phyloP scores from a whole-genome alignment of 1,140 invertebrate species.

The Caligus rogercresseyi region DNA sequence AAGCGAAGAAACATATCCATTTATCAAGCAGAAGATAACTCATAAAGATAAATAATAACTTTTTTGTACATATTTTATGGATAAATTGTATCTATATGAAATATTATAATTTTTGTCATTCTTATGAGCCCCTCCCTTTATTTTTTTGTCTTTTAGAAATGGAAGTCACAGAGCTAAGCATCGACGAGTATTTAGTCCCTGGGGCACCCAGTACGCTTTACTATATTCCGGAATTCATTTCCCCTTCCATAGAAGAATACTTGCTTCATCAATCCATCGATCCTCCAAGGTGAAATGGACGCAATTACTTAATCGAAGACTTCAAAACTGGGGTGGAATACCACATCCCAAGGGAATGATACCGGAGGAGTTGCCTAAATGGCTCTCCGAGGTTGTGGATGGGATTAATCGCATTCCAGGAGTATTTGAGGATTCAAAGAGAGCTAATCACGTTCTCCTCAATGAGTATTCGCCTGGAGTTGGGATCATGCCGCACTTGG shows the following conservation, averaged over 20 bases:
- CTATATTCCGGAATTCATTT: conserved; percentile 85
- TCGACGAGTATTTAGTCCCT: neutral
- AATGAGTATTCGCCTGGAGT: conserved; percentile 89
- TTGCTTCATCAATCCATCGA: conserved; percentile 47
- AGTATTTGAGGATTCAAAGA: conserved; percentile 48
- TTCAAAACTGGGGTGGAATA: conserved; percentile 92
- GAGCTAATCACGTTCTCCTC: conserved; percentile 80
- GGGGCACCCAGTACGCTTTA: conserved; percentile 29
- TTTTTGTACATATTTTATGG: no score
- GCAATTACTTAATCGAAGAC: conserved; percentile 62
- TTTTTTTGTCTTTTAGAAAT: no score
- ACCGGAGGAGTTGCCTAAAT: conserved; percentile 59
- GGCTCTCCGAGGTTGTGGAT: conserved; percentile 56
- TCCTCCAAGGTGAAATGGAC: conserved; percentile 91
- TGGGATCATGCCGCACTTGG: conserved; percentile 85
- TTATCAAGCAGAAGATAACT: neutral
- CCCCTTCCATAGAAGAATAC: conserved; percentile 51
- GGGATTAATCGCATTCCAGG: conserved; percentile 45
- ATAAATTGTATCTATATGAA: no score
- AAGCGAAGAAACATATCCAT: neutral
- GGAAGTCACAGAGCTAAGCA: no score
- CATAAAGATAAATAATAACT: neutral
- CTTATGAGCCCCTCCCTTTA: no score
- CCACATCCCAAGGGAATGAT: conserved; percentile 87
- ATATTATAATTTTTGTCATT: no score